Percentiles rank a stretch among this genome's conserved stretches.
These are phyloP conservation scores for Desmodus rotundus DNA, from an alignment of 2,113 vertebrate species.

Conservation along the genomic window DNA sequence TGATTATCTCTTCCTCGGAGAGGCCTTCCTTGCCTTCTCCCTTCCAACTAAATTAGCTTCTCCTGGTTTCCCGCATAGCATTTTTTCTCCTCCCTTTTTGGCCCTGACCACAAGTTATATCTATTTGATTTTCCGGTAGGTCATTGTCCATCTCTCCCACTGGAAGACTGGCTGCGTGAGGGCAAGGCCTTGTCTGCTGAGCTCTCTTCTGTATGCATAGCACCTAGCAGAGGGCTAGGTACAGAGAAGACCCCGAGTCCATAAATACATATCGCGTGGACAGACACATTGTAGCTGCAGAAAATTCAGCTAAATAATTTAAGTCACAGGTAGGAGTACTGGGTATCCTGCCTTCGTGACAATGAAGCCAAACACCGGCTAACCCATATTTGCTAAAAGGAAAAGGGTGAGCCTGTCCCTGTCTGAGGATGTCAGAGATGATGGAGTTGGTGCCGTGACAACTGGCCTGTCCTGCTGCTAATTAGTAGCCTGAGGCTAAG, in stretches of 20 bases:
- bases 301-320: constrained; percentile 55
- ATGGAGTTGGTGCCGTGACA: constrained; percentile 55
- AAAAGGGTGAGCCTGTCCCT: constrained; percentile 10
- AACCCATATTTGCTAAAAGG: constrained; percentile 43
- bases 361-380: constrained; percentile 43
- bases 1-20: not conserved
- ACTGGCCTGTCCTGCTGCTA: constrained; percentile 72
- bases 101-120: not conserved
- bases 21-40: not conserved
- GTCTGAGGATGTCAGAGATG: constrained; percentile 28
- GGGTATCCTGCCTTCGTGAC: constrained; percentile 36
- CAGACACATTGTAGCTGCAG: constrained; percentile 30
- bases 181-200: not conserved
- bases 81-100: not conserved
- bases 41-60: not conserved
- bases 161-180: not conserved
- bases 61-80: not conserved
- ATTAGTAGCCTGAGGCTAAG: constrained; percentile 73
- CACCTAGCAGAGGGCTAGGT: not conserved
- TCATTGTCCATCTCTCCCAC: not conserved
- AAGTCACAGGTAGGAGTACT: not conserved
- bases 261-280: not conserved
- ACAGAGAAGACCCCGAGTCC: not conserved
- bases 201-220: not conserved
- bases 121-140: not conserved